Evolutionary conservation across 2,888 invertebrate species (phyloP), one percentile per base, ranked within the genome.

Genomic region (Dicycla oo): DNA sequence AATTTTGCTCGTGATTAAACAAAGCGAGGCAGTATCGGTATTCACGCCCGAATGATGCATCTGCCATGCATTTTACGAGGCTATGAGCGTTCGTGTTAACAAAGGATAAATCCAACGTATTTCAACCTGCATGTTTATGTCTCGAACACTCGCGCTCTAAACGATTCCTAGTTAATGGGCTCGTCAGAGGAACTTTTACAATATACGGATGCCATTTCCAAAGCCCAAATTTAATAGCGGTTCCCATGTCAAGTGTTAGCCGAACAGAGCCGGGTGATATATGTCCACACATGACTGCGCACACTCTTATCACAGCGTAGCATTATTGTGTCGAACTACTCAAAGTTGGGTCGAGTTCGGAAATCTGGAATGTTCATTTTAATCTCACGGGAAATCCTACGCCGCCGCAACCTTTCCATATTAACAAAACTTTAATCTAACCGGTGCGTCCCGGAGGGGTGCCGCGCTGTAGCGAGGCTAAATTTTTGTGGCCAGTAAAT

Each of bases 341-440:
- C 79, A 84, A 88, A 87, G 85, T 87, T 74, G 81, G 77, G 74
- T 82, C 76, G 81, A 75, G 82, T 85, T 87, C 66, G 86, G 84
- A 86, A 90, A 90, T 90, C 89, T 86, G 86, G 89, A 90, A 88
- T 87, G 88, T 91, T 90, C 86, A 88, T 89, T 91, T 87, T 85
- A 83, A 85, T 87, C 93, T 88, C 91, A 43, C 76, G 93, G 93
- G 93, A 93, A 93, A 93, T 93, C 87, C 89, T 81, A 80, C 80
- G 82, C 86, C 87, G 87, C 88, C 86, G 87, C 88, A 90, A 90
- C 91, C 91, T 91, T 91, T 90, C 87, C 90, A 91, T 91, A 93
- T 93, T 93, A 93, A 91, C 92, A 89, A 93, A 94, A 94, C 92
- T 93, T 93, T 93, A 93, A 93, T 93, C 88, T 91, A 89, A 88